These are phyloP conservation scores for Pelosia muscerda DNA, from an alignment of 2,888 invertebrate genomes.

Conservation along the genomic window DNA sequence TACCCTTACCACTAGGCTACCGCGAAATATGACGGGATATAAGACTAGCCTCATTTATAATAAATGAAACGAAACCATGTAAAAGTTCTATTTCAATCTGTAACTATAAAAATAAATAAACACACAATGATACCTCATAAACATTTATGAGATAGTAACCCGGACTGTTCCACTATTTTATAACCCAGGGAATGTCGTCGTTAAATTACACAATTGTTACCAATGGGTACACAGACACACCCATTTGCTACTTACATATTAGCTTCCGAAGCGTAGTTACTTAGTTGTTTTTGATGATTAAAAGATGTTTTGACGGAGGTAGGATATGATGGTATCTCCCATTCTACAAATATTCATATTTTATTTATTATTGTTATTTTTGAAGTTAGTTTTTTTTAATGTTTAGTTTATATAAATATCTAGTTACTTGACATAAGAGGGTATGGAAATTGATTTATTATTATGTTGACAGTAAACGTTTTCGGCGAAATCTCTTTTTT, in stretches of 20 bases:
- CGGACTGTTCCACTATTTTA: background rate
- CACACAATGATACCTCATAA: background rate
- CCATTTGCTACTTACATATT: slow-evolving; percentile 2
- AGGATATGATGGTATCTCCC: too few relatives aligned
- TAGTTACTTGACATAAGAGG: too few relatives aligned
- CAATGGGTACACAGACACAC: background rate
- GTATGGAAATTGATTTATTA: too few relatives aligned
- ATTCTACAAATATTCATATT: too few relatives aligned
- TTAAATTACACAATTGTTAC: slow-evolving; percentile 3
- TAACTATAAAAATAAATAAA: background rate
- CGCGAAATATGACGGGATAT: too few relatives aligned
- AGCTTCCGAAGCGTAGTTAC: slow-evolving; percentile 1
- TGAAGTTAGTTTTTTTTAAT: too few relatives aligned
- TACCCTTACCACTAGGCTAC: too few relatives aligned
- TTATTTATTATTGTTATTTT: too few relatives aligned
- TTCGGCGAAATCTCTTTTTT: background rate
- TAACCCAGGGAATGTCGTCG: background rate
- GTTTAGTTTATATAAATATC: too few relatives aligned
- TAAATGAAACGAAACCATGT: background rate
- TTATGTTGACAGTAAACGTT: background rate
- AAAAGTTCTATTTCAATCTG: background rate
- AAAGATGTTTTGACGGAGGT: too few relatives aligned
- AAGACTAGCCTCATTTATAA: background rate
- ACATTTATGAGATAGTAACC: background rate
- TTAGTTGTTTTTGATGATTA: background rate